Base-by-base conservation (phyloP, 2,113 vertebrate species). In the Dendropsophus ebraccatus region DNA sequence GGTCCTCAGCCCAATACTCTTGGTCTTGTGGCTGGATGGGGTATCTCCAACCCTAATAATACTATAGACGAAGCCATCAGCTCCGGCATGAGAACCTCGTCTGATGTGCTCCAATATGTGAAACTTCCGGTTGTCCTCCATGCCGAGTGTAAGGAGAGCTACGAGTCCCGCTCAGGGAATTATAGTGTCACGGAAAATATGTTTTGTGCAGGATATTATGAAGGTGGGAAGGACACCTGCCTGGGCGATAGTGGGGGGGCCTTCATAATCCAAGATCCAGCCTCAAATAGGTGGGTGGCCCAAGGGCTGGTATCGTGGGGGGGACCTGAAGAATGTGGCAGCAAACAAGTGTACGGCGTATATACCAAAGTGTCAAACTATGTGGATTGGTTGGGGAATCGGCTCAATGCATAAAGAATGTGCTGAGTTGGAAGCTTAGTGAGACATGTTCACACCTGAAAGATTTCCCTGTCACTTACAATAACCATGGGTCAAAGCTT, bases 251-350 rank as follows among this genome's bases (percentile, higher is more conserved):
- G 98, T 0, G 98, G 98, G 0, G 98, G 97, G 45, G 98, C 96
- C 0, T 98, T 99, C 0, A 93, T 97, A 72, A 96, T 95, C 82
- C 92, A 96, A 87, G 96, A 98, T 21, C 87, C 92, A 0, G 85
- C 54, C 73, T 95, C 89, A 0, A 91, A 86, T 35, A 91, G 92
- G 58, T 99, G 98, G 98, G 95, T 93, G 65, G 98, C 93, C 84
- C 95, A 97, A 74, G 98, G 98, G 14, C 88, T 99, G 84, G 98
- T 99, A 87, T 99, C 98, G 0, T 99, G 98, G 98, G 97, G 95
- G 0, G 97, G 98, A 0, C 97, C 98, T 0, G 98, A 98, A 90
- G 96, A 97, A 54, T 99, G 98, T 0, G 98, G 98, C 19, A 97
- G 96, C 88, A 96, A 96, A 77, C 95, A 97, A 47, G 96, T 99